Conservation (phyloP, 2,888 invertebrate genomes). For the Drosophila eohydei region DNA sequence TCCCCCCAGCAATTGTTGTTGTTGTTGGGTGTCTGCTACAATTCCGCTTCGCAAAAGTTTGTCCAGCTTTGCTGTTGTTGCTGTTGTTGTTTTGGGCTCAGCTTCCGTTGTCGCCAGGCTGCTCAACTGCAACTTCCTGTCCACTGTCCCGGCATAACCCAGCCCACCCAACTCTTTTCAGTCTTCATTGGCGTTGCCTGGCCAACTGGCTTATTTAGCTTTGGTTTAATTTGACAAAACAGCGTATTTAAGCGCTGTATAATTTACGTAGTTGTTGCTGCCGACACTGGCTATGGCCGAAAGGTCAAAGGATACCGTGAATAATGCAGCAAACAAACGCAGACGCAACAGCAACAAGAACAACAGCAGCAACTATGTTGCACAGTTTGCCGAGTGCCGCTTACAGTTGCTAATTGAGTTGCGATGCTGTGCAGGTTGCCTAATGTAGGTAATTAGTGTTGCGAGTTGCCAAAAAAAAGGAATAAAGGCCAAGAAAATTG, state of each 20-base stretch:
- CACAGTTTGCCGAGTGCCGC: constrained; percentile 43
- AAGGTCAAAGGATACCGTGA: constrained; percentile 66
- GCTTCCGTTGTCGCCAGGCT: constrained; percentile 63
- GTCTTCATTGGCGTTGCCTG: constrained; percentile 1
- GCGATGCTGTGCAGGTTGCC: constrained; percentile 72
- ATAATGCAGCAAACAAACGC: constrained; percentile 53
- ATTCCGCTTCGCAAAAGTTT: constrained; percentile 64
- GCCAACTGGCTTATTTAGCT: constrained; percentile 63
- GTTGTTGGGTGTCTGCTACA: constrained; percentile 52
- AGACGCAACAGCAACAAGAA: constrained; percentile 16
- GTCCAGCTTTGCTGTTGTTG: constrained; percentile 30
- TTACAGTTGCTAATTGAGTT: constrained; percentile 77
- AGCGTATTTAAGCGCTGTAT: constrained; percentile 60
- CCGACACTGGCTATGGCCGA: constrained; percentile 29
- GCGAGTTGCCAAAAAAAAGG: constrained; percentile 40
- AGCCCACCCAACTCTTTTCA: neutral
- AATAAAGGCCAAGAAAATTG: neutral
- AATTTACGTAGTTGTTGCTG: constrained; percentile 37
- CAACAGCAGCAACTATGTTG: constrained; percentile 27
- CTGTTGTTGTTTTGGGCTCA: constrained; percentile 39
- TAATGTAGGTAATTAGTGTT: constrained; percentile 74
- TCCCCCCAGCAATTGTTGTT: constrained; percentile 4
- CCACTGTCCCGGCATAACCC: neutral
- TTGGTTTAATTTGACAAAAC: constrained; percentile 75
- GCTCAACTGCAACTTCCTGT: constrained; percentile 50